Conservation (phyloP, 1,140 invertebrate species). For the Armadillidium nasatum region DNA sequence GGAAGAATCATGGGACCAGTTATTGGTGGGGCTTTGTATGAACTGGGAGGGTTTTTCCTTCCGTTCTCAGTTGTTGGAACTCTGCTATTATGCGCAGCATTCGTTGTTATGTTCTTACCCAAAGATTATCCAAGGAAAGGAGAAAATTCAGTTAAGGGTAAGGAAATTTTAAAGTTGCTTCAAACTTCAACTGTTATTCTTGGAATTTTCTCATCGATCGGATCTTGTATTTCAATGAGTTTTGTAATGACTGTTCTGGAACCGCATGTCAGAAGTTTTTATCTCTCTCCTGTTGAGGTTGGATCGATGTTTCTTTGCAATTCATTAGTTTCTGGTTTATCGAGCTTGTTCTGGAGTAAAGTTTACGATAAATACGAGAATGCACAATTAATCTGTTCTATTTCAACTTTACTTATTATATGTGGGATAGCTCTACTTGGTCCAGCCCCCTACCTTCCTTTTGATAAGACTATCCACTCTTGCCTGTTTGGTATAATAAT, state of each 20-base stretch:
- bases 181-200: conserved; percentile 51
- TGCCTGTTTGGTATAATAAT: conserved; percentile 65
- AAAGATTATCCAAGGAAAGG: too few relatives aligned
- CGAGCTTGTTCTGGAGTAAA: conserved; percentile 74
- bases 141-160: conserved; percentile 54
- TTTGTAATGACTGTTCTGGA: conserved; percentile 75
- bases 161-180: conserved; percentile 51
- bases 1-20: conserved; percentile 43
- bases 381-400: conserved; percentile 63
- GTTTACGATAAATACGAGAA: conserved; percentile 63
- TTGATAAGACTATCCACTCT: conserved; percentile 27
- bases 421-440: conserved; percentile 66
- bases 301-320: conserved; percentile 83
- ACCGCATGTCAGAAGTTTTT: conserved; percentile 69
- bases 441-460: conserved; percentile 50
- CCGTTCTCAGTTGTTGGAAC: conserved; percentile 47
- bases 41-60: conserved; percentile 47
- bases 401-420: conserved; percentile 63
- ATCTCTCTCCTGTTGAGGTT: conserved; percentile 65
- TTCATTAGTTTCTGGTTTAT: conserved; percentile 74
- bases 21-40: conserved; percentile 47
- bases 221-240: conserved; percentile 71
- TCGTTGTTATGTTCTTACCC: conserved; percentile 46
- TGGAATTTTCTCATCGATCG: conserved; percentile 63
- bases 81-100: conserved; percentile 44